These are phyloP conservation scores for Epinotia brunnichana DNA, from an alignment of 2,888 invertebrate species.

Conservation along the genomic window DNA sequence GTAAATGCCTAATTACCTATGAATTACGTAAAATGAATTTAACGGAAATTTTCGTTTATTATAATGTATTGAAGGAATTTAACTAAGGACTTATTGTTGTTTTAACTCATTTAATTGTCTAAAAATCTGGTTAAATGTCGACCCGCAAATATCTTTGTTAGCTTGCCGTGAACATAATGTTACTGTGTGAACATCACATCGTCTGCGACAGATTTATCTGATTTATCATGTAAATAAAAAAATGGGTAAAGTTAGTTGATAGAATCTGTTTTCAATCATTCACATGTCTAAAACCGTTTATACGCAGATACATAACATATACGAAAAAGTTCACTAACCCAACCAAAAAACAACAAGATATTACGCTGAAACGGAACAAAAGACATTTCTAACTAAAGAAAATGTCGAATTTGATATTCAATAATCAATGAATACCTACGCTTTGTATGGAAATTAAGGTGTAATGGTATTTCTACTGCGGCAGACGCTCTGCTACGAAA, in stretches of 20 bases:
- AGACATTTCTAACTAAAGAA: too few species aligned
- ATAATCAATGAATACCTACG: background rate
- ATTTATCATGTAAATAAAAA: background rate
- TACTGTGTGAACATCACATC: conserved; percentile 11
- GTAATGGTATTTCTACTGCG: too few species aligned
- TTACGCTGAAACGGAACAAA: too few species aligned
- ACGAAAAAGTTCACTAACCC: too few species aligned
- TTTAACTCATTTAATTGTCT: background rate
- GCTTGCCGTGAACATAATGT: conserved; percentile 10
- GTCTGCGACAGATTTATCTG: conserved; percentile 11
- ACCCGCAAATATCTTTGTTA: conserved; percentile 35
- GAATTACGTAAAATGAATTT: background rate
- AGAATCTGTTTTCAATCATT: too few species aligned
- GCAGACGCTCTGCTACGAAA: too few species aligned
- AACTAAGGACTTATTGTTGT: background rate
- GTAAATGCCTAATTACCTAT: too few species aligned
- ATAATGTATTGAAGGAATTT: too few species aligned
- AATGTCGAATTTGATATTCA: too few species aligned
- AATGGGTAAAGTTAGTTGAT: background rate
- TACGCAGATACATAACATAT: too few species aligned
- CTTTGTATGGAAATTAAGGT: background rate
- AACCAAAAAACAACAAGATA: too few species aligned
- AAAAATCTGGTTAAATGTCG: background rate
- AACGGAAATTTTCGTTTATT: background rate
- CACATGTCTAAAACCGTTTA: too few species aligned